Conservation (phyloP, 2,113 vertebrate species). For the Petrocephalus microphthalmus region DNA sequence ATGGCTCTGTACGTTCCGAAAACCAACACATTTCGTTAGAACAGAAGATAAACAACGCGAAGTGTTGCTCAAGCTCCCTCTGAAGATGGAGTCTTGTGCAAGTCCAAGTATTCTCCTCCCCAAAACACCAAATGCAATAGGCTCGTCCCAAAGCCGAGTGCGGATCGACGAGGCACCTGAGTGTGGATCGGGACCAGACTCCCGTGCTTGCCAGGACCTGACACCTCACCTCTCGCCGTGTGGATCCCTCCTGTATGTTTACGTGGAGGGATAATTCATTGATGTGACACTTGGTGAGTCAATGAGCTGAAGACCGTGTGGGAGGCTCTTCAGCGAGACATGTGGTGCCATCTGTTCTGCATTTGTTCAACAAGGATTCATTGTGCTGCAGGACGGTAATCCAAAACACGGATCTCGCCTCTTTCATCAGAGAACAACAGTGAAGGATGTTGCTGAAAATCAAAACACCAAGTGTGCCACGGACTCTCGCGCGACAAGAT, state of each 20-base stretch:
- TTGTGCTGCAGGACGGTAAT: slow-evolving; percentile 41
- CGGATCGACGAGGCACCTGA: background rate
- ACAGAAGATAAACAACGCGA: slow-evolving; percentile 6
- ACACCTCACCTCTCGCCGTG: background rate
- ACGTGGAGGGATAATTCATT: slow-evolving; percentile 38
- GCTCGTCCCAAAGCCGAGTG: background rate
- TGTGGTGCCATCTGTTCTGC: slow-evolving; percentile 44
- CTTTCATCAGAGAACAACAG: slow-evolving; percentile 11
- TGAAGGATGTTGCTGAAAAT: slow-evolving; percentile 14
- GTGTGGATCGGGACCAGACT: background rate
- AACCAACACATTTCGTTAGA: slow-evolving; percentile 8
- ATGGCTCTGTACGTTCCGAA: slow-evolving; percentile 4
- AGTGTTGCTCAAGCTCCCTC: slow-evolving; percentile 10
- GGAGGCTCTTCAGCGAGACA: slow-evolving; percentile 41
- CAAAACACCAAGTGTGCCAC: slow-evolving; percentile 11
- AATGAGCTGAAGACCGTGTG: slow-evolving; percentile 37
- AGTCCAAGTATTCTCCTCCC: background rate
- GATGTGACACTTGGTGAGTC: slow-evolving; percentile 44
- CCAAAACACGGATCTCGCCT: slow-evolving; percentile 32
- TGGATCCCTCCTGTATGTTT: slow-evolving; percentile 3
- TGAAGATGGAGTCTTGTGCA: background rate
- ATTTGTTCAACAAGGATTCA: slow-evolving; percentile 50
- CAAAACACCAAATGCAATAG: background rate
- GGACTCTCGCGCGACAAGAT: slow-evolving; percentile 12
- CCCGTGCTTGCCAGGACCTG: background rate